phyloP scores from a whole-genome alignment of 2,113 vertebrate species.

The Oreamnos americanus region DNA sequence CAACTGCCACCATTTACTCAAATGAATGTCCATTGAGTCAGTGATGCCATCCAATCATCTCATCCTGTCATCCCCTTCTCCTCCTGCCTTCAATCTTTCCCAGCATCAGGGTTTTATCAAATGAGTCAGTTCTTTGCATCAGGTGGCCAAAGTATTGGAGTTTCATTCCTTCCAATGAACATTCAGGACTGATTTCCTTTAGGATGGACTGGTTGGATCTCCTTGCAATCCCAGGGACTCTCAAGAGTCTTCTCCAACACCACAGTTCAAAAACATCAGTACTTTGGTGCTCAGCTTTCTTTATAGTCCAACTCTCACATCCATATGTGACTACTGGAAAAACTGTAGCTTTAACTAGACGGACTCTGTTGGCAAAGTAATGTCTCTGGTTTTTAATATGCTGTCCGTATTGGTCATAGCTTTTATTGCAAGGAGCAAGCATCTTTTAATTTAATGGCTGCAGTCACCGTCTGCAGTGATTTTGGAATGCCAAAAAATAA shows the following conservation, averaged over 20 bases:
- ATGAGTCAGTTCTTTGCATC: neutral
- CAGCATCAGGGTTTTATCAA: neutral
- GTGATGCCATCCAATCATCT: neutral
- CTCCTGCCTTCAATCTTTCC: neutral
- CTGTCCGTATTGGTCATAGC: neutral
- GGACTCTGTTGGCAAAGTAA: neutral
- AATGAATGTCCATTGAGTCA: neutral
- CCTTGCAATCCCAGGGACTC: neutral
- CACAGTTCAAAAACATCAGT: neutral
- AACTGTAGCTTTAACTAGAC: neutral
- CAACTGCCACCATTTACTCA: neutral
- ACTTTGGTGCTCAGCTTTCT: neutral
- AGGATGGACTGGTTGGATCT: neutral
- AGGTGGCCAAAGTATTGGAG: neutral
- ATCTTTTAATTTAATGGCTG: neutral
- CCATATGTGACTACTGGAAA: neutral
- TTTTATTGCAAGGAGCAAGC: neutral
- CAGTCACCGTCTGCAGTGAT: neutral
- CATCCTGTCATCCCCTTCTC: neutral
- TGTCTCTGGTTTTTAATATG: neutral
- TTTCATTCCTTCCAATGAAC: neutral
- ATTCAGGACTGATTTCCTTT: neutral
- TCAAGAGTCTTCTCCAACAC: neutral
- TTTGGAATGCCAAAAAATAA: neutral
- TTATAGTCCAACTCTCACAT: neutral